A percentile compares a stretch with the other conserved stretches of the same genome.
These are phyloP conservation scores for Andrena bicolor DNA, from an alignment of 2,888 invertebrate genomes.

Conservation along the genomic window DNA sequence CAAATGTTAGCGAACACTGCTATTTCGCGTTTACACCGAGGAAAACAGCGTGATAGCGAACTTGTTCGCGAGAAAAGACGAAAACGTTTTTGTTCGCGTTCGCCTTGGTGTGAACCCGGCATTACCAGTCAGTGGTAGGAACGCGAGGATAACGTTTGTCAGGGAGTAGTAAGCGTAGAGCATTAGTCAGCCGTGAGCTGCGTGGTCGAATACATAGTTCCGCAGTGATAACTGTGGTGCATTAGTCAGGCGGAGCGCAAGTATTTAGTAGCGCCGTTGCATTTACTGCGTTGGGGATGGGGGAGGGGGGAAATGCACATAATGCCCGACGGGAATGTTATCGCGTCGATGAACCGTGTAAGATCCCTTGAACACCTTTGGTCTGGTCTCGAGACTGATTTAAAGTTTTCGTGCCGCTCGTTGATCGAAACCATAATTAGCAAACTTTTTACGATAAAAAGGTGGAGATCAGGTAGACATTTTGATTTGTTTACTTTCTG, in stretches of 20 bases:
- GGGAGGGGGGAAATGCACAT: constrained; percentile 11
- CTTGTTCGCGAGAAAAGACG: no score
- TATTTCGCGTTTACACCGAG: no score
- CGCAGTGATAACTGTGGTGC: constrained; percentile 54
- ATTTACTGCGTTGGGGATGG: constrained; percentile 12
- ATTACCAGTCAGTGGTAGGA: constrained; percentile 5
- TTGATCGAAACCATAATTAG: neutral
- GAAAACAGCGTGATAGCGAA: no score
- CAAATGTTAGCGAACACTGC: no score
- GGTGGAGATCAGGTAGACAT: no score
- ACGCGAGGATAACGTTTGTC: constrained; percentile 37
- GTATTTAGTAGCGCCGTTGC: constrained; percentile 17
- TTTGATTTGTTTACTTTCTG: no score
- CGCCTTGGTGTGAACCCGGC: no score
- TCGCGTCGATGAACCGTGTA: constrained; percentile 20
- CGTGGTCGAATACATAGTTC: constrained; percentile 29
- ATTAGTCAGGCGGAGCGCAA: constrained; percentile 50
- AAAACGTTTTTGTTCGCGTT: no score
- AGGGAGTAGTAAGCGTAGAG: constrained; percentile 34
- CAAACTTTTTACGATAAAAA: no score
- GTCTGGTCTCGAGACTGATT: neutral
- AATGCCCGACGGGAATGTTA: constrained; percentile 31
- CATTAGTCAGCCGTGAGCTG: constrained; percentile 56
- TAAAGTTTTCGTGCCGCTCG: neutral
- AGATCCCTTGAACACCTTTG: neutral